phyloP scores from a whole-genome alignment of 35 echinoderm and acorn worm species.

The Holothuria glaberrima region DNA sequence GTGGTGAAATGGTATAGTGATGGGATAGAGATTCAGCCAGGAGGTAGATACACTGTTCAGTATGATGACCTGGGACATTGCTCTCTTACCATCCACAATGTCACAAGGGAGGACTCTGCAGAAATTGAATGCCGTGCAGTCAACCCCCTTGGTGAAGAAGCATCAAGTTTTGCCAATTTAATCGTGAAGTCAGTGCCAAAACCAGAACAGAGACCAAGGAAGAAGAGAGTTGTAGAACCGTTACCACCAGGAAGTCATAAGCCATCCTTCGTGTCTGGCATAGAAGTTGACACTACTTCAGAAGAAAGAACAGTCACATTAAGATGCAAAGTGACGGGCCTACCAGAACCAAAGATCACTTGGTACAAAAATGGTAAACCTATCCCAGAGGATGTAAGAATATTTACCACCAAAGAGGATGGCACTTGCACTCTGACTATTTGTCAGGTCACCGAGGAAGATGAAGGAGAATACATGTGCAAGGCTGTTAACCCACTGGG shows the following conservation, averaged over 20 bases:
- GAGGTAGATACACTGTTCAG: constrained; percentile 85
- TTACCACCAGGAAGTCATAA: constrained; percentile 71
- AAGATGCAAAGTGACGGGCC: constrained; percentile 63
- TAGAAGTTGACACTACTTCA: constrained; percentile 64
- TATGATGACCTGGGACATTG: constrained; percentile 98
- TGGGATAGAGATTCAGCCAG: constrained; percentile 91
- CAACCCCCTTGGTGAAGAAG: constrained; percentile 77
- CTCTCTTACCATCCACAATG: constrained; percentile 85
- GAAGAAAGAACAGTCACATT: constrained; percentile 81
- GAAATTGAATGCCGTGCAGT: constrained; percentile 97
- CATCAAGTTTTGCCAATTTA: constrained; percentile 88
- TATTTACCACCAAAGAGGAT: constrained; percentile 71
- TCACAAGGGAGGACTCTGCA: constrained; percentile 83
- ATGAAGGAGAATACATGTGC: constrained; percentile 99
- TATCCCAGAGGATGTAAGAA: constrained; percentile 63
- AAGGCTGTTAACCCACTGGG: constrained; percentile 97
- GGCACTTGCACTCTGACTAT: constrained; percentile 91
- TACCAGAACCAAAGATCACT: constrained; percentile 84
- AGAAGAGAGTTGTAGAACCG: constrained; percentile 64
- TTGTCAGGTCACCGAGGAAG: constrained; percentile 69
- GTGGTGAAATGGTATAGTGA: constrained; percentile 87
- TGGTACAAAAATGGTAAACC: constrained; percentile 98
- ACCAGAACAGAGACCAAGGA: constrained; percentile 53
- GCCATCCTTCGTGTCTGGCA: constrained; percentile 80
- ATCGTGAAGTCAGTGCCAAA: constrained; percentile 88